These are phyloP conservation scores for Tetragnatha montana DNA, from an alignment of 2,888 invertebrate genomes.

Conservation along the genomic window DNA sequence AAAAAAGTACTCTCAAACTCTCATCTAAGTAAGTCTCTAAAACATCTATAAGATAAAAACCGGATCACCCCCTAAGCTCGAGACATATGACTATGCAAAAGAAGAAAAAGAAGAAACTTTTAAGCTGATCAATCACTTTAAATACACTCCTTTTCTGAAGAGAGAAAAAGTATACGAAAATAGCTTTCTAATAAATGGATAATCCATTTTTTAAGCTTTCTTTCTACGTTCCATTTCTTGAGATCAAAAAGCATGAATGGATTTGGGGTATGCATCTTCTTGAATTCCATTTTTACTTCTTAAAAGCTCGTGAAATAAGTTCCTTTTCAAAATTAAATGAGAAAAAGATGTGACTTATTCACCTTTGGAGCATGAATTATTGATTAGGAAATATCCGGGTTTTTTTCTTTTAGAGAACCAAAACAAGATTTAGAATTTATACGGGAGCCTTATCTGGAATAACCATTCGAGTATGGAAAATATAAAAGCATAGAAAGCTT, in stretches of 20 bases:
- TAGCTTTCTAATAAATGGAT: constrained; percentile 7
- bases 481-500: too few species aligned
- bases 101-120: constrained; percentile 9
- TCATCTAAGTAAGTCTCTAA: neutral
- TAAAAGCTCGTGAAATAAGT: neutral
- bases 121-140: constrained; percentile 37
- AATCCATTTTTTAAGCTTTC: neutral
- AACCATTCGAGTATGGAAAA: too few species aligned
- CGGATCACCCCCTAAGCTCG: neutral
- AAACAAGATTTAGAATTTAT: too few species aligned
- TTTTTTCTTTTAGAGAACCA: too few species aligned
- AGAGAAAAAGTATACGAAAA: constrained; percentile 13
- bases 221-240: constrained; percentile 15
- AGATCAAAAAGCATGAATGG: constrained; percentile 7
- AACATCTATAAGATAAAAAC: neutral
- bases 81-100: neutral
- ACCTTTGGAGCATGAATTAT: neutral
- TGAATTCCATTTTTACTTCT: neutral
- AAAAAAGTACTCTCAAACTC: neutral
- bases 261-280: neutral
- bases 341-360: neutral
- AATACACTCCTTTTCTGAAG: constrained; percentile 9
- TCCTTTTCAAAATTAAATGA: neutral
- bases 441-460: too few species aligned
- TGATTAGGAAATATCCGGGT: neutral